Evolutionary conservation across 2,888 invertebrate species (phyloP), one percentile per base, ranked within the genome.

Genomic region (Lepidonotus clava): DNA sequence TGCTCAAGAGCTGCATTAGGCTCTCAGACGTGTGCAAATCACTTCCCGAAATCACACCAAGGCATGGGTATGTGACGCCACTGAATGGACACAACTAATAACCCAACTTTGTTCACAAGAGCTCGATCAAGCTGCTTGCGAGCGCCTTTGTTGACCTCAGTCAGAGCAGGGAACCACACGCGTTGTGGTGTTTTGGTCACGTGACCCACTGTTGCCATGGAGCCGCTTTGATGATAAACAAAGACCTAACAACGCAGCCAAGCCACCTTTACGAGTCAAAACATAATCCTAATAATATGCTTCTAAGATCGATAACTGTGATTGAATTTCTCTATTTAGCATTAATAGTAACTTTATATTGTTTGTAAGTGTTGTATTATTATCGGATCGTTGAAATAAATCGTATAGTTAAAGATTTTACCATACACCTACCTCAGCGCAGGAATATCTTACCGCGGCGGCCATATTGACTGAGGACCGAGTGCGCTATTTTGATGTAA

Each of bases 191-290:
- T 80, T 80, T 80, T 80, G 80, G 32, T 46, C 80, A 80, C 80
- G 32, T 80, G 80, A 80, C 28, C 21, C 0, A 18, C 28, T 2
- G 80, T 80, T 80, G 80, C 80, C 80, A 80, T 80, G 80, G 80
- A 46, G 80, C 80, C 46, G 28, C 80, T 80, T 80, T 80, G 80
- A 80, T 80, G 80, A 80, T 80, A 41, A 80, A 80, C 80, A 80
- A 41, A 80, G 80, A 80, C 80, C 80, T 1, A 71, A 71, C 21
- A 71, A 71, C 71, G 18, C 21, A 11, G 1, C 1, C 24, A 34
- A 38, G 4, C 14, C 14, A 18, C 71, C 21, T 8, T 71, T 8
- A 24, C 71, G 38, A 71, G 71, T 36, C 2, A 34, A 38, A 71
- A 71, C 21, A 34, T 71, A 71, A 38, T 71, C 38, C 71, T n/a